A percentile compares a stretch with the other conserved stretches of the same genome.
These are phyloP conservation scores for Lemur catta DNA, from an alignment of 2,797 vertebrate genomes.

Conservation along the genomic window DNA sequence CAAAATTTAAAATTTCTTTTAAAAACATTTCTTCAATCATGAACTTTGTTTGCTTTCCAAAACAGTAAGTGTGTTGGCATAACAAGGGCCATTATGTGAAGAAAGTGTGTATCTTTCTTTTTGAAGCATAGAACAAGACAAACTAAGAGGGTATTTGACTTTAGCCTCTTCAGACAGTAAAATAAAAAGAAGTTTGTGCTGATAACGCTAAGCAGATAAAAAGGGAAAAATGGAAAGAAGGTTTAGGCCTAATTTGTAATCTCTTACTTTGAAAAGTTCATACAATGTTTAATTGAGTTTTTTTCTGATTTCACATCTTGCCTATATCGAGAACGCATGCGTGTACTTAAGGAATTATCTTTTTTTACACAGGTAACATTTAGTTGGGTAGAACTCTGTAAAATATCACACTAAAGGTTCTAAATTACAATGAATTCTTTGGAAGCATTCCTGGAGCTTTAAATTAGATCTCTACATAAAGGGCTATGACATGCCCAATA, in stretches of 20 bases:
- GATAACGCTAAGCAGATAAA: neutral
- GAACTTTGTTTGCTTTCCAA: neutral
- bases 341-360: neutral
- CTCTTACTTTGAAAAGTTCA: neutral
- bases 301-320: neutral
- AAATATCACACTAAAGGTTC: neutral
- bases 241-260: neutral
- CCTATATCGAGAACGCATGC: neutral
- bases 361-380: neutral
- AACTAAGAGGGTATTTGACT: neutral
- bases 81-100: neutral
- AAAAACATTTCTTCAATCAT: neutral
- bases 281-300: neutral
- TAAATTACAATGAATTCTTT: neutral
- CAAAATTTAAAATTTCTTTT: conserved; percentile 10
- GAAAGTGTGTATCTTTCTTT: neutral
- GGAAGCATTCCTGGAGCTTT: neutral
- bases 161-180: neutral
- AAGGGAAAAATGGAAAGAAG: neutral
- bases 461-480: neutral
- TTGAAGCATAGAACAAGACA: neutral
- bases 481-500: neutral
- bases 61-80: neutral
- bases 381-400: neutral
- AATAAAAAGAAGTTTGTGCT: neutral